phyloP scores from a whole-genome alignment of 2,113 vertebrate species.

The Conger conger region DNA sequence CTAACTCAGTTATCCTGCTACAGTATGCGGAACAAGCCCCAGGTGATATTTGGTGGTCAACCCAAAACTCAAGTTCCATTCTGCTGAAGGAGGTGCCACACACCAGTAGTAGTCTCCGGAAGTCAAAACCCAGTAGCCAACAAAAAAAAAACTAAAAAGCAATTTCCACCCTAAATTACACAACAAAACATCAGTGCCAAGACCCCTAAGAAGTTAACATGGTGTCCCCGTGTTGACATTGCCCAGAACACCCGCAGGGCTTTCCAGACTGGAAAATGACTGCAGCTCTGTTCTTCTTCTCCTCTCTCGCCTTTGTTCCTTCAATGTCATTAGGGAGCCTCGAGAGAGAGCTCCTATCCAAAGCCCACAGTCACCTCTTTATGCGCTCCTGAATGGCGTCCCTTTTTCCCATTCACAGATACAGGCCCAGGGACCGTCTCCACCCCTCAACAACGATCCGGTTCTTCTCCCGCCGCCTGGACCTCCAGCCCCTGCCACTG shows the following conservation, averaged over 20 bases:
- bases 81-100: neutral
- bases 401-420: constrained; percentile 6
- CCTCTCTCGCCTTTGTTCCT: neutral
- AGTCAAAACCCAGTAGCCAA: neutral
- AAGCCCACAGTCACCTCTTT: constrained; percentile 1
- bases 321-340: neutral
- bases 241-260: neutral
- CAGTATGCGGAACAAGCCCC: too few species aligned
- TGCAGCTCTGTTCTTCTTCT: neutral
- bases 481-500: neutral
- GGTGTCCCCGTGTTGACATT: neutral
- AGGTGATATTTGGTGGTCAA: neutral
- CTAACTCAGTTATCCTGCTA: too few species aligned
- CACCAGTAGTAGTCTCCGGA: neutral
- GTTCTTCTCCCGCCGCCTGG: neutral
- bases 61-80: neutral
- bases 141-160: neutral
- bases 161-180: neutral
- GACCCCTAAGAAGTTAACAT: neutral
- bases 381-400: neutral
- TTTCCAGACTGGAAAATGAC: neutral
- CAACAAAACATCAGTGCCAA: neutral
- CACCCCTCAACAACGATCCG: neutral
- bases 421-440: neutral
- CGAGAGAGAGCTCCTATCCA: neutral